Evolutionary conservation across 2,113 vertebrate genomes (phyloP).

Genomic region (Pseudorasbora parva): DNA sequence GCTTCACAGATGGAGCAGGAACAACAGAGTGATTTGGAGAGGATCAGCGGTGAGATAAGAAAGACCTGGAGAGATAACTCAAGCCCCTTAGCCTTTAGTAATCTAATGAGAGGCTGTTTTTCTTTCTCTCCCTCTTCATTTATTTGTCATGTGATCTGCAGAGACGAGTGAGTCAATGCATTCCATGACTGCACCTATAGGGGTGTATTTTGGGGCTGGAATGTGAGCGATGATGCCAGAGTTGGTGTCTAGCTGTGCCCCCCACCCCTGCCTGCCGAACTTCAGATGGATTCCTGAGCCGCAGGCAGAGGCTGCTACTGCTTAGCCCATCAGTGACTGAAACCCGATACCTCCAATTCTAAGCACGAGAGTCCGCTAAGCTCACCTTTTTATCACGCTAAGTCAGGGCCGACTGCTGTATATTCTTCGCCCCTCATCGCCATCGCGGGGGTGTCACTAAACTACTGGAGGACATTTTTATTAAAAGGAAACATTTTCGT

Average conservation of each 20-base stretch:
- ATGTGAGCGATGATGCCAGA: slow-evolving; percentile 71
- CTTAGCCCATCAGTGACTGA: slow-evolving; percentile 73
- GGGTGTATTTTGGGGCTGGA: slow-evolving; percentile 60
- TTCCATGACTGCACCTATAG: slow-evolving; percentile 65
- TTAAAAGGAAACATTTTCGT: slow-evolving; percentile 6
- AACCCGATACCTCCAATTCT: slow-evolving; percentile 66
- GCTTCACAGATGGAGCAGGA: background rate
- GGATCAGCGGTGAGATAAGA: background rate
- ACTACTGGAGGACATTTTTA: slow-evolving; percentile 5
- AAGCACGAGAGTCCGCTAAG: slow-evolving; percentile 59
- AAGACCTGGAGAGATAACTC: background rate
- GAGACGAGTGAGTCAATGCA: slow-evolving; percentile 59
- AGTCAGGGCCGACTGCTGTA: slow-evolving; percentile 68
- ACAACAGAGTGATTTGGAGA: background rate
- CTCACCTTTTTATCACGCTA: slow-evolving; percentile 68
- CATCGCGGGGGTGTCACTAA: background rate
- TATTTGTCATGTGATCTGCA: slow-evolving; percentile 62
- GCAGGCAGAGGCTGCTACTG: slow-evolving; percentile 71
- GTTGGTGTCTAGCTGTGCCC: slow-evolving; percentile 68
- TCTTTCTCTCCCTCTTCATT: slow-evolving; percentile 38
- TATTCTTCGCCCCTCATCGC: slow-evolving; percentile 55
- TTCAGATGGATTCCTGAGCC: slow-evolving; percentile 72
- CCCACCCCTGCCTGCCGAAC: background rate
- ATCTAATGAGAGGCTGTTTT: background rate
- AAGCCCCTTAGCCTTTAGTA: background rate